phyloP scores from a whole-genome alignment of 2,113 vertebrate genomes.

The Scalopus aquaticus region DNA sequence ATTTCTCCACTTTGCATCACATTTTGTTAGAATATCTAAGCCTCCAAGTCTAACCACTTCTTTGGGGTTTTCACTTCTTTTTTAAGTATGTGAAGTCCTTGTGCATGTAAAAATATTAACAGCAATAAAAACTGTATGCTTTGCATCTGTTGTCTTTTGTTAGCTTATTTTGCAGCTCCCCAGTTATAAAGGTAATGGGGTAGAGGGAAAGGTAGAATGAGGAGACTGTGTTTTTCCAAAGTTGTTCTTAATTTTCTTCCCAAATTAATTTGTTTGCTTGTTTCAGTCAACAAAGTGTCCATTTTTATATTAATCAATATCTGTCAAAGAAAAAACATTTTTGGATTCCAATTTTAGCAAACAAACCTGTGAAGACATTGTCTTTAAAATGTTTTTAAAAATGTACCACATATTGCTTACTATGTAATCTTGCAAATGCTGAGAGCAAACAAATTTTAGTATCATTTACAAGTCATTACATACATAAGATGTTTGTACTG shows the following conservation, averaged over 20 bases:
- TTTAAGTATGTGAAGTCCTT: background rate
- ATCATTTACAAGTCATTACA: background rate
- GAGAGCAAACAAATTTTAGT: background rate
- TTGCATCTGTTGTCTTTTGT: background rate
- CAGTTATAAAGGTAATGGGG: background rate
- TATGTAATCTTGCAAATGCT: slow-evolving; percentile 1
- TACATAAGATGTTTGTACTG: background rate
- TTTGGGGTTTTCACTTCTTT: background rate
- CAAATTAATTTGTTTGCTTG: background rate
- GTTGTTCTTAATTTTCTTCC: background rate
- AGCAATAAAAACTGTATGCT: background rate
- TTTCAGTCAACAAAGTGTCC: background rate
- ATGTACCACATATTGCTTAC: background rate
- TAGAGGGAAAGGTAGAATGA: background rate
- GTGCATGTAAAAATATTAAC: background rate
- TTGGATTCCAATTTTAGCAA: slow-evolving; percentile 15
- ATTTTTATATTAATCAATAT: background rate
- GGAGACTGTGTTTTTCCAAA: background rate
- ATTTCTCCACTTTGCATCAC: background rate
- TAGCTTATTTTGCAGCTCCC: background rate
- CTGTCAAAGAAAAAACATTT: slow-evolving; percentile 17
- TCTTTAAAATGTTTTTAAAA: background rate
- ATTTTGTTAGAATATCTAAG: background rate
- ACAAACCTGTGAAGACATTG: background rate
- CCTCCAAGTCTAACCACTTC: background rate